Base-by-base conservation (phyloP, 92 coral and sea anemone species). In the Actinernus sp. region DNA sequence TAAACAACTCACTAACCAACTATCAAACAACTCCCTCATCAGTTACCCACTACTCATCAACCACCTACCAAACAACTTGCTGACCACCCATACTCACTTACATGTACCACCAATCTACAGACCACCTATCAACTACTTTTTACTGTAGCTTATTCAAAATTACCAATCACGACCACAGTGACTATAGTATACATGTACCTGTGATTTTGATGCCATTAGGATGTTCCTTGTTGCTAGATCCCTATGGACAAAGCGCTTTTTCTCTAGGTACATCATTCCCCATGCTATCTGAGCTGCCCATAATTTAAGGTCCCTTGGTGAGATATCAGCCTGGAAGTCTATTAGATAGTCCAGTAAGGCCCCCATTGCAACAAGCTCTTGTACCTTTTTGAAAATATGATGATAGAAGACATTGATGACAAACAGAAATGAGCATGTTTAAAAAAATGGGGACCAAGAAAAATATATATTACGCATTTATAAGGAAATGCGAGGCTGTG, bases 231-330 rank as follows among this genome's bases (percentile, higher is more conserved):
- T 94, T 10, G 98, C 98, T 29, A 94, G 86, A 62, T 94, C 98
- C 68, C 98, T 86, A 58, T 94, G 98, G 14, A 94, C 98, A 50
- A 94, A 94, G 13, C 98, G 92, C 57, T 91, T 90, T 49, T 94
- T 92, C 79, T 94, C 98, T 7, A 94, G 95, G 84, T 94, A 94
- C 92, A 69, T 94, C 98, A 94, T 94, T 48, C 98, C 98, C 98
- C 98, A 94, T 14, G 98, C 98, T 71, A 94, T 94, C 63, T 94
- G 98, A 9, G 98, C 97, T 26, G 98, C 98, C 98, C 98, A 94
- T 30, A 91, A 64, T 61, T 94, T 94, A 10, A 91, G 86, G 66
- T 94, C 95, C 71, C 87, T 82, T 39, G 89, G 91, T 19, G 72
- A 29, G 17, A 94, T 77, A 34, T 94, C 97, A 29, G 90, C 58